Conservation (phyloP, 2,797 vertebrate species). For the Acomys russatus region DNA sequence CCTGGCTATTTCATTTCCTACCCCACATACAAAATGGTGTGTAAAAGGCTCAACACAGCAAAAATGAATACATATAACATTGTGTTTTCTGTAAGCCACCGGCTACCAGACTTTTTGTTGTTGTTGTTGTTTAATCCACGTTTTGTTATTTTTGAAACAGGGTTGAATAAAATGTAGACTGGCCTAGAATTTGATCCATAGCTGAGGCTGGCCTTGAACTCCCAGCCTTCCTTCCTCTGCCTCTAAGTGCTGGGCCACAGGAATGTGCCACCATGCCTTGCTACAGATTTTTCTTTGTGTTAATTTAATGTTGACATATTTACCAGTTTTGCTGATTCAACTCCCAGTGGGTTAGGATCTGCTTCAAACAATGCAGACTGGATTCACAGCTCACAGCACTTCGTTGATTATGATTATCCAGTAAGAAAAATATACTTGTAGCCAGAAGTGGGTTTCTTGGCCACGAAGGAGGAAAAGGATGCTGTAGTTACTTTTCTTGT, state of each 20-base stretch:
- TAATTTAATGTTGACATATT: neutral
- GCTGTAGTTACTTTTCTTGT: neutral
- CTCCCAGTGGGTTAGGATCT: conserved; percentile 25
- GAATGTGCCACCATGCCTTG: neutral
- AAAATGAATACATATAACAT: neutral
- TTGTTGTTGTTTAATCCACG: neutral
- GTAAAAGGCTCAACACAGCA: neutral
- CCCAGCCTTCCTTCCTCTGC: neutral
- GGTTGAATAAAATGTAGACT: neutral
- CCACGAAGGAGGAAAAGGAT: too few species aligned
- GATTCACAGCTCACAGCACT: neutral
- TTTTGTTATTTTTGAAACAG: neutral
- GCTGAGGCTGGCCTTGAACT: neutral
- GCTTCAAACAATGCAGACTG: neutral
- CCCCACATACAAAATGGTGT: neutral
- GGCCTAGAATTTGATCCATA: neutral
- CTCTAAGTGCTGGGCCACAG: neutral
- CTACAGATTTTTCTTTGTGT: neutral
- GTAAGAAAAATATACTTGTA: neutral
- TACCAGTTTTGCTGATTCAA: neutral
- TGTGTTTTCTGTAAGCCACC: neutral
- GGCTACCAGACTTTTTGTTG: neutral
- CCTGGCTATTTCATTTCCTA: neutral
- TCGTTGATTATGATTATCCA: neutral
- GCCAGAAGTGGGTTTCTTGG: neutral